phyloP scores from a whole-genome alignment of 2,888 invertebrate genomes.

The Himalopsyche kuldschensis region DNA sequence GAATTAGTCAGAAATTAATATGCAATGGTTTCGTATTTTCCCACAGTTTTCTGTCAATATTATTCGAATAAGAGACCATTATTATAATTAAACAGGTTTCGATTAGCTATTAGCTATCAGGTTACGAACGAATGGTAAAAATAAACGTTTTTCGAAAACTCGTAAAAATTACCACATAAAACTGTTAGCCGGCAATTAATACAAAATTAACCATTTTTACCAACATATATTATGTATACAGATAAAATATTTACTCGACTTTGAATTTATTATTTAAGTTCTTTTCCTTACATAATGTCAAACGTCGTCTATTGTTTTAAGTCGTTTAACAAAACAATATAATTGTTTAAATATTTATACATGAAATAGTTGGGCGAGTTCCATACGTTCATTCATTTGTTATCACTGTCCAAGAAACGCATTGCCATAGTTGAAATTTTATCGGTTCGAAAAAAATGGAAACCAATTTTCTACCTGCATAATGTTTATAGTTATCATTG shows the following conservation, averaged over 20 bases:
- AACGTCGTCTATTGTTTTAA: not conserved
- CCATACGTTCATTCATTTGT: not conserved
- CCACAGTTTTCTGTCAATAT: not conserved
- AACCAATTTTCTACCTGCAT: too few relatives aligned
- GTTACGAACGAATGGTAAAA: not conserved
- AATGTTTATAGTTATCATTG: too few relatives aligned
- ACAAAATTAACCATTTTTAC: not conserved
- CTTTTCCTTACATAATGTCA: not conserved
- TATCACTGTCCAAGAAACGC: not conserved
- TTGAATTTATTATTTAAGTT: not conserved
- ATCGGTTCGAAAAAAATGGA: too few relatives aligned
- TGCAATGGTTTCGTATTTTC: not conserved
- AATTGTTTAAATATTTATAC: conserved; percentile 28
- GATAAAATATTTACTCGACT: not conserved
- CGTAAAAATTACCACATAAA: not conserved
- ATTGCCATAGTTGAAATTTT: not conserved
- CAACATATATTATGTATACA: not conserved
- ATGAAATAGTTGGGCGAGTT: conserved; percentile 11
- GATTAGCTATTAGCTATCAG: too few relatives aligned
- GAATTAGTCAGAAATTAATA: not conserved
- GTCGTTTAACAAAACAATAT: not conserved
- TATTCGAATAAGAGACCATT: not conserved
- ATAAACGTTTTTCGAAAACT: not conserved
- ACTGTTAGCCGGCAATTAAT: not conserved
- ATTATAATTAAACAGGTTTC: not conserved